phyloP scores from a whole-genome alignment of 1,140 invertebrate species.

The Drosophila sucinea region DNA sequence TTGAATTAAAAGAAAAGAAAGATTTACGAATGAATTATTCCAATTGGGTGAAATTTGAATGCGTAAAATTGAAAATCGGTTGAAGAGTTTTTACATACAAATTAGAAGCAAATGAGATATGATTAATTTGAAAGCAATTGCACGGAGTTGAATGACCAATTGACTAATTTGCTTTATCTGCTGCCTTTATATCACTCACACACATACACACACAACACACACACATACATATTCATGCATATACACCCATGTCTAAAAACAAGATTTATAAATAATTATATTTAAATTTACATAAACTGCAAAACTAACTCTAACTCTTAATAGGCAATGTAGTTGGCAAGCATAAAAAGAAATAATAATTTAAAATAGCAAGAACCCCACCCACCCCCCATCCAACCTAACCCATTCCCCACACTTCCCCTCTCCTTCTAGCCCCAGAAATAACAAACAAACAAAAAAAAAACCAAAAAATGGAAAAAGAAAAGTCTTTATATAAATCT shows the following conservation, averaged over 20 bases:
- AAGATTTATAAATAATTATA: constrained; percentile 66
- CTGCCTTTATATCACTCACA: constrained; percentile 18
- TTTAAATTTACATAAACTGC: constrained; percentile 57
- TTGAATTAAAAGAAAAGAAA: too few species aligned
- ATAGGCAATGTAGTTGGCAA: constrained; percentile 72
- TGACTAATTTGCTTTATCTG: neutral
- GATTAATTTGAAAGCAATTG: neutral
- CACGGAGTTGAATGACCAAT: neutral
- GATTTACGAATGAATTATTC: too few species aligned
- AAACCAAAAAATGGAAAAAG: constrained; percentile 64
- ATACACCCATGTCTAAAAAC: constrained; percentile 5
- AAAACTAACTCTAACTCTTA: constrained; percentile 46
- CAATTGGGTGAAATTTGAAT: too few species aligned
- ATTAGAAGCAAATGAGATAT: too few species aligned
- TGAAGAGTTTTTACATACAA: too few species aligned
- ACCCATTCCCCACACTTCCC: neutral
- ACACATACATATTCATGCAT: constrained; percentile 43
- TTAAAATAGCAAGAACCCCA: constrained; percentile 8
- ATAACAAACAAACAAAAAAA: constrained; percentile 32
- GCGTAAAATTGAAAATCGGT: too few species aligned
- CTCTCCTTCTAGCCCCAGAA: neutral
- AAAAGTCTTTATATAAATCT: constrained; percentile 72
- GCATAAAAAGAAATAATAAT: constrained; percentile 16
- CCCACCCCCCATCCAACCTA: neutral
- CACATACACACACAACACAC: constrained; percentile 46